phyloP scores from a whole-genome alignment of 1,140 invertebrate species.

The Platorchestia sp. region DNA sequence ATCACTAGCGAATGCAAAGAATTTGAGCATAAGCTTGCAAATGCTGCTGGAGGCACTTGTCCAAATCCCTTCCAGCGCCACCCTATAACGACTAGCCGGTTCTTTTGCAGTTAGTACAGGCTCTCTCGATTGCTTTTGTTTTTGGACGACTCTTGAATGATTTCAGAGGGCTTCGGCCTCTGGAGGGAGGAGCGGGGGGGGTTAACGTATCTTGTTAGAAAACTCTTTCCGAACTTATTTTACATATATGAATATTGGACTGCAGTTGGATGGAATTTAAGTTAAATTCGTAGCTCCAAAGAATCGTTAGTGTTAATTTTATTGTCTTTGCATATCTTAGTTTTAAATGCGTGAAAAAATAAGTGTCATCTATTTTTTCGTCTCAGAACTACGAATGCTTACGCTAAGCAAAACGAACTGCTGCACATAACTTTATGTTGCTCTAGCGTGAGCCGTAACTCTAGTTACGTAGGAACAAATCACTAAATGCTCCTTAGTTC shows the following conservation, averaged over 20 bases:
- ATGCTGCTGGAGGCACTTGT: not conserved
- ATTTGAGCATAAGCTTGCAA: not conserved
- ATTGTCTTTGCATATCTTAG: no score
- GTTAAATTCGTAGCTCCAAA: no score
- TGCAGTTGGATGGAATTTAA: not conserved
- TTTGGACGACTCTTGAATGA: not conserved
- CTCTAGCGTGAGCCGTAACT: no score
- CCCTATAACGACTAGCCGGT: not conserved
- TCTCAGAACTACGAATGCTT: no score
- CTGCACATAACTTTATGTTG: no score
- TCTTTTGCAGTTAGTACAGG: not conserved
- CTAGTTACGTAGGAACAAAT: no score
- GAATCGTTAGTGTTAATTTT: no score
- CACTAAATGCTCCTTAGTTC: no score
- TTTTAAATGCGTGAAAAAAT: no score
- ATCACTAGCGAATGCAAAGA: not conserved
- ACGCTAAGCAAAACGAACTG: no score
- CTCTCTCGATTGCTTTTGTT: not conserved
- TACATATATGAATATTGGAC: not conserved
- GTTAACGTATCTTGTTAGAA: not conserved
- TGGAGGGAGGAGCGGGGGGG: not conserved
- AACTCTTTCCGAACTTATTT: not conserved
- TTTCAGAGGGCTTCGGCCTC: not conserved
- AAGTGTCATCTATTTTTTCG: no score
- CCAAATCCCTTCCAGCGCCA: not conserved